A percentile compares a stretch with the other conserved stretches of the same genome.
Evolutionary conservation across 2,113 vertebrate genomes (phyloP).

Genomic region (Acanthisitta chloris): DNA sequence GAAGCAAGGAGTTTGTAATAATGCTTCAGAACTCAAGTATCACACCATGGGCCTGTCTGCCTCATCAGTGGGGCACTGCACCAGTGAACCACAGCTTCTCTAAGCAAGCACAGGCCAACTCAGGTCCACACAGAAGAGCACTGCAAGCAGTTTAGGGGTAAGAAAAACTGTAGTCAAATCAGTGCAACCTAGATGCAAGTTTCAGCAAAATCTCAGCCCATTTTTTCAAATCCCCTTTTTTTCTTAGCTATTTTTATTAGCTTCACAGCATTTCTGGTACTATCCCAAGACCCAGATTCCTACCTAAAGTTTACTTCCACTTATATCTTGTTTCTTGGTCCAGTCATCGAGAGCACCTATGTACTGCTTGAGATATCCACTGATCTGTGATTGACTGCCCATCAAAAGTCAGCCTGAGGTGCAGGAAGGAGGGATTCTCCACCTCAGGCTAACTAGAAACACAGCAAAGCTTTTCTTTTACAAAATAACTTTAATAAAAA

Average conservation of each 20-base stretch:
- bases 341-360: not conserved
- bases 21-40: not conserved
- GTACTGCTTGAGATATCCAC: not conserved
- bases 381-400: not conserved
- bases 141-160: not conserved
- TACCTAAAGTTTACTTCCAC: not conserved
- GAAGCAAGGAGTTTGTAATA: not conserved
- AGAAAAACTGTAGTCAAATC: not conserved
- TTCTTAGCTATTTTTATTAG: not conserved
- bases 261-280: not conserved
- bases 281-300: not conserved
- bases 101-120: not conserved
- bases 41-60: rapidly evolving
- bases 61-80: not conserved
- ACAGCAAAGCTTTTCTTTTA: not conserved
- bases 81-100: not conserved
- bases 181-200: rapidly evolving
- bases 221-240: not conserved
- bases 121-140: not conserved
- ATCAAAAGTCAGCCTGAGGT: not conserved
- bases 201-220: not conserved
- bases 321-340: not conserved
- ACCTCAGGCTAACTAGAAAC: not conserved
- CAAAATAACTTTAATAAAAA: not conserved
- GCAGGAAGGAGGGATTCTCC: not conserved